Percentiles rank a stretch among this genome's conserved stretches.
phyloP scores from a whole-genome alignment of 2,113 vertebrate species.

The Takifugu bimaculatus region DNA sequence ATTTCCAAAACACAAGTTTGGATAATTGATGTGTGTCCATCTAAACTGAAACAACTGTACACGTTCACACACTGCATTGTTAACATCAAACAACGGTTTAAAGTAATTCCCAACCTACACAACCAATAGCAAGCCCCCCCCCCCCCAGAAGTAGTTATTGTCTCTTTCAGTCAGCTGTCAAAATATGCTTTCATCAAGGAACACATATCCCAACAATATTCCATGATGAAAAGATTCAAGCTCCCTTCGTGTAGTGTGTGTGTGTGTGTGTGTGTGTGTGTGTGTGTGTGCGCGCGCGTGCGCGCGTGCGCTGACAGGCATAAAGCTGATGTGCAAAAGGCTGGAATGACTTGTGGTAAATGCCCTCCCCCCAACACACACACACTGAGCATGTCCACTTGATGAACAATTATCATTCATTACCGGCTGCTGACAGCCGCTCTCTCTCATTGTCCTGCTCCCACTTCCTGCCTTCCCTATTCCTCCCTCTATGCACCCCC shows the following conservation, averaged over 20 bases:
- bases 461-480: slow-evolving; percentile 9
- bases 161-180: too few species aligned
- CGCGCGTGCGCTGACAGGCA: slow-evolving; percentile 23
- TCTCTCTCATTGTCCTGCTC: slow-evolving; percentile 20
- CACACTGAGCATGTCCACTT: slow-evolving; percentile 37
- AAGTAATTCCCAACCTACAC: too few species aligned
- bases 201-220: too few species aligned
- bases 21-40: too few species aligned
- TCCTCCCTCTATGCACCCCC: slow-evolving; percentile 2
- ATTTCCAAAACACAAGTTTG: too few species aligned
- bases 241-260: neutral
- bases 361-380: slow-evolving; percentile 9
- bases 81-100: too few species aligned
- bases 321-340: slow-evolving; percentile 28
- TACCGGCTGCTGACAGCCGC: slow-evolving; percentile 62
- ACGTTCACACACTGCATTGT: too few species aligned
- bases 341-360: slow-evolving; percentile 25
- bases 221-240: neutral
- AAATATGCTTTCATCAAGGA: too few species aligned
- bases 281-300: neutral
- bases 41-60: too few species aligned
- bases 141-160: too few species aligned
- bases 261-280: slow-evolving; percentile 12
- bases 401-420: slow-evolving; percentile 75
- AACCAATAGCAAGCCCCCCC: too few species aligned